Evolutionary conservation across 2,797 vertebrate species (phyloP).

Genomic region (Chaunax sp.): DNA sequence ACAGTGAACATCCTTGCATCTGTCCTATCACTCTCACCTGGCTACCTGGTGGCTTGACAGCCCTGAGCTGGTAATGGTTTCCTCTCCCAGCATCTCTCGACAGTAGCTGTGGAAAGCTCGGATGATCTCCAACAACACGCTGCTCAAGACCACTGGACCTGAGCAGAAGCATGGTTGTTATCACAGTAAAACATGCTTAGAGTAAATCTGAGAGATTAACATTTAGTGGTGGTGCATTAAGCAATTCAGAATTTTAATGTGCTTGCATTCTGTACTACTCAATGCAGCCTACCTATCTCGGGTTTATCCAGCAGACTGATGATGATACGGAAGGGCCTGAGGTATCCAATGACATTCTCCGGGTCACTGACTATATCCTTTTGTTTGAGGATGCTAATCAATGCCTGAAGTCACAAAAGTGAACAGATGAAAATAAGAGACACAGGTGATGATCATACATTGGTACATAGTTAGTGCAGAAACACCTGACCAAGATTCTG

Average conservation of each 20-base stretch:
- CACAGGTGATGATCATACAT: slow-evolving; percentile 12
- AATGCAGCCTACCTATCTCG: slow-evolving; percentile 88
- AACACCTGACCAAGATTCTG: too few species aligned
- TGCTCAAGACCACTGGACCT: slow-evolving; percentile 91
- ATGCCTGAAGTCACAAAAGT: slow-evolving; percentile 80
- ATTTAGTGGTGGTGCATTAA: background rate
- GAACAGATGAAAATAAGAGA: slow-evolving; percentile 16
- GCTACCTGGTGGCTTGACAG: slow-evolving; percentile 86
- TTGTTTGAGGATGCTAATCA: slow-evolving; percentile 91
- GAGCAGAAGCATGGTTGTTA: slow-evolving; percentile 16
- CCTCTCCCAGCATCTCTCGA: slow-evolving; percentile 86
- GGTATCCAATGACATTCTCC: slow-evolving; percentile 86
- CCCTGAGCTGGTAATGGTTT: slow-evolving; percentile 83
- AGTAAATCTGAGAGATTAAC: background rate
- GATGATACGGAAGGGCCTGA: slow-evolving; percentile 96
- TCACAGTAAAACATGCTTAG: background rate
- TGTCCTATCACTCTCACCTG: slow-evolving; percentile 79
- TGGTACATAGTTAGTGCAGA: too few species aligned
- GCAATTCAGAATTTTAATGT: background rate
- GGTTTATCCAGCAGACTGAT: slow-evolving; percentile 95
- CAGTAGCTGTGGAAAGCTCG: slow-evolving; percentile 94
- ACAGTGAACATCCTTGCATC: background rate
- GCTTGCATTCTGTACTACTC: slow-evolving; percentile 12
- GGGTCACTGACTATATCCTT: slow-evolving; percentile 81
- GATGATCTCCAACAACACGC: slow-evolving; percentile 92